Conservation (phyloP, 1,140 invertebrate genomes). For the Grapholita molesta region DNA sequence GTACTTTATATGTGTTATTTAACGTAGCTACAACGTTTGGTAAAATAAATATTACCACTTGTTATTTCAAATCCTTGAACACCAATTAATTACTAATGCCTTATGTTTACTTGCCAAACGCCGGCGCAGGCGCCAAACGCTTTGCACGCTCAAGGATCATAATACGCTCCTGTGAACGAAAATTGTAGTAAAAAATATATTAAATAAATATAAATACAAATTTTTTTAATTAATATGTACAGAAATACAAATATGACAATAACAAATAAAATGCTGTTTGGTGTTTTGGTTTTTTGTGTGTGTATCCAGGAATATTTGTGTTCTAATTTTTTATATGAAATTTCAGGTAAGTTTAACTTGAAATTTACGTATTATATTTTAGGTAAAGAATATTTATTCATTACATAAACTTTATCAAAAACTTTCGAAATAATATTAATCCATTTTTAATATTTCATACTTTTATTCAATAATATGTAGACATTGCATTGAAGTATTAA, state of each 20-base stretch:
- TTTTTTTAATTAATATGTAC: neutral
- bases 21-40: too few relatives aligned
- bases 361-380: neutral
- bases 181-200: neutral
- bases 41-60: too few relatives aligned
- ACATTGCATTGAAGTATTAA: too few relatives aligned
- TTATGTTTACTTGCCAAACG: neutral
- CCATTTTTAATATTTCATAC: too few relatives aligned
- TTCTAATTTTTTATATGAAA: neutral
- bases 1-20: too few relatives aligned
- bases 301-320: neutral
- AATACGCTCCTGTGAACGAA: neutral
- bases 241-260: neutral
- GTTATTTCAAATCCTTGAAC: too few relatives aligned
- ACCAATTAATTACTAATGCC: neutral
- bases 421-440: too few relatives aligned
- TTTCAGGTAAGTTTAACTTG: neutral
- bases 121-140: slow-evolving; percentile 4
- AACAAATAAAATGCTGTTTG: neutral
- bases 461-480: too few relatives aligned
- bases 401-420: too few relatives aligned
- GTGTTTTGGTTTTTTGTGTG: neutral
- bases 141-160: neutral
- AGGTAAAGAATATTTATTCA: too few relatives aligned
- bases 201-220: neutral